Conservation (phyloP, 1,140 invertebrate species). For the Coboldia fuscipes region DNA sequence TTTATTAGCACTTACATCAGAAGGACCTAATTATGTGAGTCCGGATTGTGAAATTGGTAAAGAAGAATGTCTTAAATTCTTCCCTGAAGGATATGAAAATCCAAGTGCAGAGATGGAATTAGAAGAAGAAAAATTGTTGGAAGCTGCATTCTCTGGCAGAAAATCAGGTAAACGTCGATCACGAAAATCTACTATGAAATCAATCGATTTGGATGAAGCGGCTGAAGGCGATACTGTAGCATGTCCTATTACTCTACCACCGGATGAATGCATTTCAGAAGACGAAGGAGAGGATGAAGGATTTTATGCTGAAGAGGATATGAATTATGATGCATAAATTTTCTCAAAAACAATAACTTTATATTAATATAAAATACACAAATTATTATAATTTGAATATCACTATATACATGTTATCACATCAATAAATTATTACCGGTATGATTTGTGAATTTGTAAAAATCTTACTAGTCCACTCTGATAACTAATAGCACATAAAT, state of each 20-base stretch:
- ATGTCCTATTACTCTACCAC: no score
- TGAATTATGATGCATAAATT: not conserved
- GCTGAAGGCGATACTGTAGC: no score
- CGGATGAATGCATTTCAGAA: no score
- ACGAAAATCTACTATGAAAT: no score
- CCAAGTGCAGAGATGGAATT: no score
- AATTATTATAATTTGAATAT: not conserved
- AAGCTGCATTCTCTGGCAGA: no score
- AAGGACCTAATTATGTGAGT: constrained; percentile 34
- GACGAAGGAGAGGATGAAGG: not conserved
- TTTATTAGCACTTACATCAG: constrained; percentile 22
- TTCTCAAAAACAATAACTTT: not conserved
- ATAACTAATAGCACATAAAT: not conserved
- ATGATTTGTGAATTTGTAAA: not conserved
- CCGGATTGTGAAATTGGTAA: constrained; percentile 30
- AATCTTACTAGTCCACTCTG: not conserved
- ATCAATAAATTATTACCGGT: not conserved
- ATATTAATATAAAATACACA: not conserved
- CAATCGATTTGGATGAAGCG: no score
- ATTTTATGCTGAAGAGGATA: not conserved
- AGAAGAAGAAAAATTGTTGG: no score
- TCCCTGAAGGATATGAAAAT: constrained; percentile 31
- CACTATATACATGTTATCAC: not conserved
- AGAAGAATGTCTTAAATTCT: constrained; percentile 30
- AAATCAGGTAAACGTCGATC: no score